Evolutionary conservation across 2,113 vertebrate species (phyloP).

Genomic region (Dendrocopos noguchii): DNA sequence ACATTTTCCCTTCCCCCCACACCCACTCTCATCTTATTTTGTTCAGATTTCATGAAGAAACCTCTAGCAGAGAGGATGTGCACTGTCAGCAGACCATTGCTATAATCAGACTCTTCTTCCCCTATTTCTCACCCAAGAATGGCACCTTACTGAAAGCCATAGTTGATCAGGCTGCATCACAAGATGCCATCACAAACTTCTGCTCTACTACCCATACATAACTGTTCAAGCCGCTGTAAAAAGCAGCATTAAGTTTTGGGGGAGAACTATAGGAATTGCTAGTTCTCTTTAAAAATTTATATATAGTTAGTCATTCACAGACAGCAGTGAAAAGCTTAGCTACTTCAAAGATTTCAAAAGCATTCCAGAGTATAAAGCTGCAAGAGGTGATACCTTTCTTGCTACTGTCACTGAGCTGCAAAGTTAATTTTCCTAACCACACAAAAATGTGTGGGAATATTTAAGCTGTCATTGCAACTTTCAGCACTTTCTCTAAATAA

Average conservation of each 20-base stretch:
- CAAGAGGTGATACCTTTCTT: not conserved
- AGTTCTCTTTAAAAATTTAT: not conserved
- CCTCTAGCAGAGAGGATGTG: not conserved
- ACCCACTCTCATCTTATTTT: not conserved
- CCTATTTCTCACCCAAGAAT: not conserved
- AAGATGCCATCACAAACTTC: not conserved
- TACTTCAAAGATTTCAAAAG: not conserved
- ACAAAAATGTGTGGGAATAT: not conserved
- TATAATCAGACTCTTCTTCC: not conserved
- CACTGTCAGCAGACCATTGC: not conserved
- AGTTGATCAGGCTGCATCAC: not conserved
- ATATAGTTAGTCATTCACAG: not conserved
- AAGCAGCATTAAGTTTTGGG: not conserved
- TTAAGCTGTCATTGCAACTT: not conserved
- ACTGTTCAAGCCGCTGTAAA: not conserved
- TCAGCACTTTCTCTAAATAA: not conserved
- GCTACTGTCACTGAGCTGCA: not conserved
- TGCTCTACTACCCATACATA: not conserved
- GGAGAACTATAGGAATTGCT: not conserved
- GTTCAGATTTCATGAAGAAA: not conserved
- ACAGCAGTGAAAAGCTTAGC: not conserved
- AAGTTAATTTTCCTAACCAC: not conserved
- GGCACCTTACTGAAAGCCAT: not conserved
- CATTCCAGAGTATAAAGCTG: not conserved
- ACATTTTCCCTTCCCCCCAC: too few relatives aligned